Evolutionary conservation across 2,888 invertebrate species (phyloP), one percentile per base, ranked within the genome.

Genomic region (Esperia sulphurella): DNA sequence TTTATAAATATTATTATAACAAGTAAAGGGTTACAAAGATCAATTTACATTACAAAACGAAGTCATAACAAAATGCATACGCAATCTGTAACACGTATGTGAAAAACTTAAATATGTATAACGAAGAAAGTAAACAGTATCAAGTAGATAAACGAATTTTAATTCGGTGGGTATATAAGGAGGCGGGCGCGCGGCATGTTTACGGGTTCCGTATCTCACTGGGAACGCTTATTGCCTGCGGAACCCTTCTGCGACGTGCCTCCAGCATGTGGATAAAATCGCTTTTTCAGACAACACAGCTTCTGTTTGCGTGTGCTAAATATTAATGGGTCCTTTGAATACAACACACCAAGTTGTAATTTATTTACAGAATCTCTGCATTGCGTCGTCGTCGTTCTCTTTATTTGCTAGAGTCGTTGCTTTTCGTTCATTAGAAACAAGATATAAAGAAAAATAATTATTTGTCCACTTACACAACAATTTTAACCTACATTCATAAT

Each of bases 201-300:
- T 49, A 50, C 57, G 54, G 50, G 57, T 51, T 50, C 55, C 54
- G 54, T 56, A 59, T 55, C 53, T 55, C 53, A 53, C 45, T 37
- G 44, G 48, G 44, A 51, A 53, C 57, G 57, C 21, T 53, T 57
- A 53, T 55, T 58, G 50, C 49, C 58, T 45, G 46, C 49, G 55
- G 55, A 54, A 52, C 56, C 57, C 58, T 56, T 51, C 53, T 45
- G 50, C 44, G 50, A 50, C 41, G 38, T 38, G 47, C 43, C 48
- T 48, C 48, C 45, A 43, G 43, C 45, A 40, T 39, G 41, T 51
- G 51, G 49, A 38, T 50, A 40, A 46, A 54, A 50, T 52, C 50
- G 53, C 50, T 42, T 46, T 51, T 48, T 46, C 48, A 49, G 55
- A 55, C 52, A 57, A 54, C 51, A 44, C 51, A 48, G 51, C 55